Percentiles rank a stretch among this genome's conserved stretches.
Evolutionary conservation across 2,113 vertebrate species (phyloP).

Genomic region (Anarhynchus alexandrinus): DNA sequence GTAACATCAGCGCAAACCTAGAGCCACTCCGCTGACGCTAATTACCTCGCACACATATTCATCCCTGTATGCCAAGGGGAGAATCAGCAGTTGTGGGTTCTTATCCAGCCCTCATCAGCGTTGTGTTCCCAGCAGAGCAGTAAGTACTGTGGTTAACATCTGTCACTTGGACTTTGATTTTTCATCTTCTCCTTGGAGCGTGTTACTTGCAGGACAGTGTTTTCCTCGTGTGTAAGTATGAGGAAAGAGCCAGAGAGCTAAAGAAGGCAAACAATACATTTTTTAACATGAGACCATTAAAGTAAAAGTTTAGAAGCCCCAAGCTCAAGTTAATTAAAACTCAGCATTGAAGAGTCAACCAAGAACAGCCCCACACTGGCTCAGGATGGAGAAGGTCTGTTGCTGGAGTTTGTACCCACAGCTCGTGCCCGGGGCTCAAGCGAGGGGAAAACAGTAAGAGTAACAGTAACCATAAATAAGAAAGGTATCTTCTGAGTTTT

Average conservation of each 20-base stretch:
- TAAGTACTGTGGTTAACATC: not conserved
- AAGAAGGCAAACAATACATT: rapidly evolving
- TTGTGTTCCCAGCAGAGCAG: not conserved
- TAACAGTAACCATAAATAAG: not conserved
- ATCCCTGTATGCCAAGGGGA: not conserved
- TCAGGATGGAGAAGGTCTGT: not conserved
- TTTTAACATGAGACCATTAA: not conserved
- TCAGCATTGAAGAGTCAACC: not conserved
- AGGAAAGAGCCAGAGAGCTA: not conserved
- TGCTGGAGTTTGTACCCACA: not conserved
- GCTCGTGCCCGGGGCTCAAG: not conserved
- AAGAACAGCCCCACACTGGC: not conserved
- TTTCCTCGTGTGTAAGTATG: not conserved
- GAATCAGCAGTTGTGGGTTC: not conserved
- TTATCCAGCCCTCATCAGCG: not conserved
- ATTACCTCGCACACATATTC: not conserved
- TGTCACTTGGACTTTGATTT: not conserved
- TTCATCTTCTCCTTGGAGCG: not conserved
- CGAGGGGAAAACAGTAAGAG: not conserved
- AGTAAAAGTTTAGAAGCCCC: not conserved
- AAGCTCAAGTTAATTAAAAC: not conserved
- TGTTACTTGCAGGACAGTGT: not conserved
- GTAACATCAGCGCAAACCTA: not conserved
- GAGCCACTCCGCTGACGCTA: not conserved
- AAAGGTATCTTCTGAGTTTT: not conserved